A percentile compares a stretch with the other conserved stretches of the same genome.
phyloP scores from a whole-genome alignment of 1,140 invertebrate genomes.

The Potamilus streckersoni region DNA sequence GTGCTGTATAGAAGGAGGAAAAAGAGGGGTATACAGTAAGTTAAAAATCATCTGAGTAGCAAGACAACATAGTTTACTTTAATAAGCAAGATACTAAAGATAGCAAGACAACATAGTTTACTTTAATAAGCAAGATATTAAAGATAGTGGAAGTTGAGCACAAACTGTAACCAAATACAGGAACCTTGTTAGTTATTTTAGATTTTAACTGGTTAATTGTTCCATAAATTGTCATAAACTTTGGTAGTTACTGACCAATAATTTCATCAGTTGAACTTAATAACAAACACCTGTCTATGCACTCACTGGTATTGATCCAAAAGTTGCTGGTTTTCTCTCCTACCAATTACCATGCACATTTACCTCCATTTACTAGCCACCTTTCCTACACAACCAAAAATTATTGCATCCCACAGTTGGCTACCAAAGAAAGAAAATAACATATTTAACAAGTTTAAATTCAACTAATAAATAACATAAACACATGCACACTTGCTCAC shows the following conservation, averaged over 20 bases:
- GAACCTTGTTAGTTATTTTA: neutral
- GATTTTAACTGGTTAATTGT: too few relatives aligned
- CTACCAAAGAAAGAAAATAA: too few relatives aligned
- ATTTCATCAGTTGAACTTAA: neutral
- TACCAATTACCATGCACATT: too few relatives aligned
- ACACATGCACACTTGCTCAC: too few relatives aligned
- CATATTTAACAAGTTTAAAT: too few relatives aligned
- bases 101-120: neutral
- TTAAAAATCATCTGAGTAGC: constrained; percentile 4
- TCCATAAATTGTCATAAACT: neutral
- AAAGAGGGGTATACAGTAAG: constrained; percentile 38
- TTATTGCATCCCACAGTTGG: too few relatives aligned
- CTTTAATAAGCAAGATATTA: neutral
- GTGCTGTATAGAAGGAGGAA: constrained; percentile 45
- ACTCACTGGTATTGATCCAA: too few relatives aligned
- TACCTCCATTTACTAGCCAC: too few relatives aligned
- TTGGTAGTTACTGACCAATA: neutral
- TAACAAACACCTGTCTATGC: too few relatives aligned
- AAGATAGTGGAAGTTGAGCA: neutral
- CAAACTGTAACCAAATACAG: neutral
- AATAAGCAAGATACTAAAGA: neutral
- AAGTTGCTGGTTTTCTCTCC: too few relatives aligned
- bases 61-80: neutral
- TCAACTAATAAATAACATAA: too few relatives aligned
- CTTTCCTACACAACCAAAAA: too few relatives aligned